phyloP scores from a whole-genome alignment of 2,888 invertebrate species.

The Eumerus sabulonum region DNA sequence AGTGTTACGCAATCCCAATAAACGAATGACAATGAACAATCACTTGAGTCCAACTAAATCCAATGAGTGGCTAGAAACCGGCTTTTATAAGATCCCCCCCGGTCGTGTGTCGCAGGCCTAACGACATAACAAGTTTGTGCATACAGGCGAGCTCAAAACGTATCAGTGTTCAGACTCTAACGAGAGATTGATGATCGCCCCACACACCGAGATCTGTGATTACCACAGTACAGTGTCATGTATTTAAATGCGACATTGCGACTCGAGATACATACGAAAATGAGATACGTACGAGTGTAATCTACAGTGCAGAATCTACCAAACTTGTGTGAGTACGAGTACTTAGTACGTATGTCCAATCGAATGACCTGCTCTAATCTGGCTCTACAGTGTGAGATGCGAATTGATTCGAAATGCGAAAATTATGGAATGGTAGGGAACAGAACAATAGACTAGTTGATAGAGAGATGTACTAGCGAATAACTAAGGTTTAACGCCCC shows the following conservation, averaged over 20 bases:
- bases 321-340: not conserved
- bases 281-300: slow-evolving; percentile 13
- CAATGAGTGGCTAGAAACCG: slow-evolving; percentile 39
- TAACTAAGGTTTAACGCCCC: no score
- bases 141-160: slow-evolving; percentile 8
- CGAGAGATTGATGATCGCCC: slow-evolving; percentile 6
- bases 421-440: no score
- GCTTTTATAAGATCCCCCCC: slow-evolving; percentile 55
- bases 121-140: slow-evolving; percentile 3
- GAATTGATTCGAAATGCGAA: no score
- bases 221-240: slow-evolving; percentile 34
- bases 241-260: slow-evolving; percentile 20
- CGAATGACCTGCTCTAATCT: slow-evolving; percentile 42
- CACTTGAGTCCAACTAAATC: slow-evolving; percentile 56
- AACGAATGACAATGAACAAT: slow-evolving; percentile 34
- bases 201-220: slow-evolving; percentile 25
- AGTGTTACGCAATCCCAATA: slow-evolving; percentile 28
- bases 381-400: not conserved
- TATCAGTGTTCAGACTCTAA: slow-evolving; percentile 20
- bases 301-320: not conserved
- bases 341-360: slow-evolving; percentile 15
- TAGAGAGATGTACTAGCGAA: no score
- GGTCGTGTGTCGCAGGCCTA: not conserved
- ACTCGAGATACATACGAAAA: not conserved
- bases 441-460: no score